phyloP scores from a whole-genome alignment of 1,140 invertebrate species.

The Calycopis cecrops region DNA sequence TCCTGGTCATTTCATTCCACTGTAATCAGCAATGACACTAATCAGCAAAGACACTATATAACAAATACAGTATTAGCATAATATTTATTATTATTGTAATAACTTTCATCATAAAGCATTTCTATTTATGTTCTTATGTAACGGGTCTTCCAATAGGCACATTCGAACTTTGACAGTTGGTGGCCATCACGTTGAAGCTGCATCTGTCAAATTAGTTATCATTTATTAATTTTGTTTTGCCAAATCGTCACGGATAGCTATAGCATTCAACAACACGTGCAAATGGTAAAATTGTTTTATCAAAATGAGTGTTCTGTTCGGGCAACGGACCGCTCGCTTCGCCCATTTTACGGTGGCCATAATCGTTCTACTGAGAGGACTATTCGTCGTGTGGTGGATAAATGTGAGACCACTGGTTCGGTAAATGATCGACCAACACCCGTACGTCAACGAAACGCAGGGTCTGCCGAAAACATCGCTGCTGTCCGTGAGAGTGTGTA shows the following conservation, averaged over 20 bases:
- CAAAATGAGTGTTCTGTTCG: too few relatives aligned
- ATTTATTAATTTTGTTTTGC: not conserved
- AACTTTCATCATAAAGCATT: too few relatives aligned
- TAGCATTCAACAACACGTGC: not conserved
- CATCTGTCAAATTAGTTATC: not conserved
- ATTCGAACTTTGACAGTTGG: too few relatives aligned
- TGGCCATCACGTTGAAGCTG: not conserved
- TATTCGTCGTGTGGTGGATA: constrained; percentile 17
- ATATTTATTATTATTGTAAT: too few relatives aligned
- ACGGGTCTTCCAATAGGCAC: not conserved
- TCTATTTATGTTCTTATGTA: not conserved
- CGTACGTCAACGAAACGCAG: constrained; percentile 11
- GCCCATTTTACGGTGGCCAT: too few relatives aligned
- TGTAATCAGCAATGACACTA: too few relatives aligned
- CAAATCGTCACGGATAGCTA: not conserved
- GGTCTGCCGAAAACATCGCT: constrained; percentile 9
- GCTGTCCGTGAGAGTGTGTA: constrained; percentile 8
- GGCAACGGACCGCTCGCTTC: too few relatives aligned
- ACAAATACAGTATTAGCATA: too few relatives aligned
- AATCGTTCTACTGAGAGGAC: not conserved
- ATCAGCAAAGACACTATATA: too few relatives aligned
- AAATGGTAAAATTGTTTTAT: not conserved
- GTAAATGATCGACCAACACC: constrained; percentile 4
- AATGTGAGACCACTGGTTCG: constrained; percentile 10
- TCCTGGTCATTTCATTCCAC: too few relatives aligned